phyloP scores from a whole-genome alignment of 2,797 vertebrate genomes.

The Selene dorsalis region DNA sequence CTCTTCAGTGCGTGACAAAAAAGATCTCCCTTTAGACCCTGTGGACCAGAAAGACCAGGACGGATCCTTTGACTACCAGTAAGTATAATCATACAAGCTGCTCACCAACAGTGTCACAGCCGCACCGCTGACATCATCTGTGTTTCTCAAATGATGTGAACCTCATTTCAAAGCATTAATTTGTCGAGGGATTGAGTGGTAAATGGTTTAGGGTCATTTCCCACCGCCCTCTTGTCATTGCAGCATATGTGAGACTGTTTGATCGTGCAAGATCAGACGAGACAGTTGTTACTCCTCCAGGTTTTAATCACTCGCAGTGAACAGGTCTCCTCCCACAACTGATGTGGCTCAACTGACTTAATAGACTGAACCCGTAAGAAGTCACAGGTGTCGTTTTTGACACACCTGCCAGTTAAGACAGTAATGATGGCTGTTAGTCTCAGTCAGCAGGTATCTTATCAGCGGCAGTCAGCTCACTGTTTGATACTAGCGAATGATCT shows the following conservation, averaged over 20 bases:
- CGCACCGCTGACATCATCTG: neutral
- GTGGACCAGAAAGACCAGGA: conserved; percentile 96
- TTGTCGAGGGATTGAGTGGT: neutral
- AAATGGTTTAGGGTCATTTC: neutral
- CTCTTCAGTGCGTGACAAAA: conserved; percentile 92
- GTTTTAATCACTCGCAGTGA: neutral
- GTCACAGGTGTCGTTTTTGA: neutral
- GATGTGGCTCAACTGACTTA: neutral
- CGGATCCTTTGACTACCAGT: conserved; percentile 98
- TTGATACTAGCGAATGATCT: too few relatives aligned
- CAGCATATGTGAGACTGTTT: neutral
- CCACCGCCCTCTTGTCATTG: neutral
- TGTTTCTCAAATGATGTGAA: neutral
- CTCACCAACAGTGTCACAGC: neutral
- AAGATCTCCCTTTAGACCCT: conserved; percentile 92
- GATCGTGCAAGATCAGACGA: neutral
- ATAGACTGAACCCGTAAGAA: neutral
- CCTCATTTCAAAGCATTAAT: neutral
- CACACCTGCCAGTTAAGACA: neutral
- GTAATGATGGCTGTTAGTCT: neutral
- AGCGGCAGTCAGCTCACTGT: neutral
- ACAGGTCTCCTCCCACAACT: neutral
- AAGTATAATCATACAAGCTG: conserved; percentile 63
- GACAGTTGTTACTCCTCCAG: neutral
- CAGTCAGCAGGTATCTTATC: neutral